A percentile compares a stretch with the other conserved stretches of the same genome.
Conservation (phyloP, 2,888 invertebrate genomes). For the Timema cristinae region DNA sequence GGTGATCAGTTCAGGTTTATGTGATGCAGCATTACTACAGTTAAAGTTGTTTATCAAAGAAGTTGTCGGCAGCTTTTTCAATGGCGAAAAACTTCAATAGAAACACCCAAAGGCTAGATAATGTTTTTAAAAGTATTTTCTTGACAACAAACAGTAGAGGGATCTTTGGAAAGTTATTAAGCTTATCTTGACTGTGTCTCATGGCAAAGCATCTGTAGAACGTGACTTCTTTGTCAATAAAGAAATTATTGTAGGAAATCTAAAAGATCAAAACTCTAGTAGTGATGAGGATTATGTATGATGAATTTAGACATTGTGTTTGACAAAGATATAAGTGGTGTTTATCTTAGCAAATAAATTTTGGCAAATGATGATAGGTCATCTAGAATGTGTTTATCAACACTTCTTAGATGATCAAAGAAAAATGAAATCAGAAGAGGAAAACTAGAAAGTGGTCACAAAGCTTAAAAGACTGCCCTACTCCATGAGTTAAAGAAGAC, state of each 20-base stretch:
- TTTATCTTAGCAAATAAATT: neutral
- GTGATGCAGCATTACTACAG: conserved; percentile 8
- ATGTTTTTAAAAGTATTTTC: neutral
- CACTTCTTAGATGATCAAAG: neutral
- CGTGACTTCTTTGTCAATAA: no score
- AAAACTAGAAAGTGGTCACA: conserved; percentile 7
- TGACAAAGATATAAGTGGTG: conserved; percentile 11
- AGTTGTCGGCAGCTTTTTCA: neutral
- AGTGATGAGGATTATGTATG: no score
- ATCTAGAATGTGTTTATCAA: neutral
- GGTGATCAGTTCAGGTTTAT: neutral
- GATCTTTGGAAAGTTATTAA: neutral
- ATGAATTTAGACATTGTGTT: neutral
- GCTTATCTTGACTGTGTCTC: no score
- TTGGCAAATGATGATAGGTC: conserved; percentile 10
- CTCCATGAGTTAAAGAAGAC: neutral
- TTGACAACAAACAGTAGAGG: neutral
- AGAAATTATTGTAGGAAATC: no score
- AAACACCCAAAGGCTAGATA: conserved; percentile 7
- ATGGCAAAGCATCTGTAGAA: no score
- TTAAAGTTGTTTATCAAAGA: conserved; percentile 7
- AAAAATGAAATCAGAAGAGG: conserved; percentile 2
- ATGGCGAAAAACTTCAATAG: neutral
- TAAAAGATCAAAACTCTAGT: no score
- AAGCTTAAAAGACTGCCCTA: neutral